These are phyloP conservation scores for Brachyhypopomus gauderio DNA, from an alignment of 2,113 vertebrate genomes.

Conservation along the genomic window DNA sequence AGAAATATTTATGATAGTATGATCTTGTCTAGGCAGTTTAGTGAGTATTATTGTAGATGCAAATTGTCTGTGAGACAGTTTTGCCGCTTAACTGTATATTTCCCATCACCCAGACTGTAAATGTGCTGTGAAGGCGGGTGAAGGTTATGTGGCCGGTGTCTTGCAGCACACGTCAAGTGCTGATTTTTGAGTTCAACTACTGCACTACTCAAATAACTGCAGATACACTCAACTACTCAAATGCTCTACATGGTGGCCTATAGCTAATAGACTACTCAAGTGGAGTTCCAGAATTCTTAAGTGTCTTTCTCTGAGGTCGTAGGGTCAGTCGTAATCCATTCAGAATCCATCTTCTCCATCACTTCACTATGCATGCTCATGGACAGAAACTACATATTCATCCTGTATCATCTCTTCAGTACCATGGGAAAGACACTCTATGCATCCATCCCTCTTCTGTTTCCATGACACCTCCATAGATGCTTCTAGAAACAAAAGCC, in stretches of 20 bases:
- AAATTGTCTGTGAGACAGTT: constrained; percentile 2
- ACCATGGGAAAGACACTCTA: constrained; percentile 16
- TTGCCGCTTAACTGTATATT: constrained; percentile 7
- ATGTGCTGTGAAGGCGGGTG: background rate
- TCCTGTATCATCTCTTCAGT: constrained; percentile 22
- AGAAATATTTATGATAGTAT: no score
- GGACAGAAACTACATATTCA: background rate
- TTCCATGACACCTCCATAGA: constrained; percentile 30
- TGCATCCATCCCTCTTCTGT: background rate
- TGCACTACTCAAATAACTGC: background rate
- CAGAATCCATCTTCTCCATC: no score
- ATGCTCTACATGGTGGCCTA: no score
- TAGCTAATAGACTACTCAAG: no score
- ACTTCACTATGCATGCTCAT: constrained; percentile 3
- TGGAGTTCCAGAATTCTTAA: no score
- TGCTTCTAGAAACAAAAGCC: constrained; percentile 39
- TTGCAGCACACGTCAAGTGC: constrained; percentile 2
- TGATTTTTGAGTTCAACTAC: constrained; percentile 11
- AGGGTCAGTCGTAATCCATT: no score
- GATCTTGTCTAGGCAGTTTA: no score
- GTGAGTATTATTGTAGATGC: background rate
- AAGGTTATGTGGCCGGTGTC: background rate
- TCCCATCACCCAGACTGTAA: constrained; percentile 7
- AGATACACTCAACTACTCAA: no score
- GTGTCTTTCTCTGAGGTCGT: no score